These are phyloP conservation scores for Deilephila elpenor DNA, from an alignment of 2,888 invertebrate species.

Conservation along the genomic window DNA sequence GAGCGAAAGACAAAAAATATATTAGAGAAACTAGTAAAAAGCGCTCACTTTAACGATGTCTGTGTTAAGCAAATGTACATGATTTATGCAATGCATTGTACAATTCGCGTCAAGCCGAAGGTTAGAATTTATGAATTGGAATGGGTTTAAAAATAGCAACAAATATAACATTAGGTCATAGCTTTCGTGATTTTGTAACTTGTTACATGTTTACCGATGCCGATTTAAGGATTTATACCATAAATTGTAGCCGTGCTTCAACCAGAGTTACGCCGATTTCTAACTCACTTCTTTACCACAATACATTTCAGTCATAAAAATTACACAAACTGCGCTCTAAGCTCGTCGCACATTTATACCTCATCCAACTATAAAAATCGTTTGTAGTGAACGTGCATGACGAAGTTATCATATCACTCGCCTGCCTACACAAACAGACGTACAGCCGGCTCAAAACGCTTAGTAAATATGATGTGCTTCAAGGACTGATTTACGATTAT, in stretches of 20 bases:
- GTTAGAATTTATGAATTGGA: constrained; percentile 21
- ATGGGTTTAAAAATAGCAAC: constrained; percentile 1
- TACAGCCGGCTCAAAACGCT: constrained; percentile 49
- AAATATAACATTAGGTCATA: too few species aligned
- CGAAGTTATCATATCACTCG: constrained; percentile 57
- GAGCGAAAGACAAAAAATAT: neutral
- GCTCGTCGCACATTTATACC: neutral
- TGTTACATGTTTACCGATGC: too few species aligned
- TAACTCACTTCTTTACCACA: too few species aligned
- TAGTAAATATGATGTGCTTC: constrained; percentile 51
- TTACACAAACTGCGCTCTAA: too few species aligned
- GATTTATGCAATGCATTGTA: constrained; percentile 7
- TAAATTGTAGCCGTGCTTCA: too few species aligned
- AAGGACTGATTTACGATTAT: constrained; percentile 44
- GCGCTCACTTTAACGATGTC: neutral
- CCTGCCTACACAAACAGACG: constrained; percentile 59
- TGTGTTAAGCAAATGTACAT: constrained; percentile 7
- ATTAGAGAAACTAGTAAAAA: neutral
- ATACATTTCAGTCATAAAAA: too few species aligned
- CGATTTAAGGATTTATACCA: too few species aligned
- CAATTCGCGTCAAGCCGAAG: neutral
- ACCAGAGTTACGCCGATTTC: too few species aligned
- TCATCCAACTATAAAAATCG: constrained; percentile 14
- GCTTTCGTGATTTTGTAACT: too few species aligned
- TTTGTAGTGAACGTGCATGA: constrained; percentile 16